Conservation (phyloP, 1,140 invertebrate species). For the Micrasema minimum region DNA sequence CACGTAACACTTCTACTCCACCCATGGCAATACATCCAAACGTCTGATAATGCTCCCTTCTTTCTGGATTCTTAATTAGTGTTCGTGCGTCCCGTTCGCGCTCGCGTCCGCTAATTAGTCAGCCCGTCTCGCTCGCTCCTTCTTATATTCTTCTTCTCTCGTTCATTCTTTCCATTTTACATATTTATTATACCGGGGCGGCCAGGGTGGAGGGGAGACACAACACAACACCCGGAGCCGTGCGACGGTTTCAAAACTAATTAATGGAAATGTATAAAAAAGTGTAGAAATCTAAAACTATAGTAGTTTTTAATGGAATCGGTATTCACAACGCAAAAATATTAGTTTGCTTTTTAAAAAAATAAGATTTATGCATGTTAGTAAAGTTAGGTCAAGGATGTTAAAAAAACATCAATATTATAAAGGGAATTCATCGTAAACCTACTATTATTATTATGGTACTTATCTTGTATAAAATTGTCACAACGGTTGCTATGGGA, state of each 20-base stretch:
- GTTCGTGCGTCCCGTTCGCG: constrained; percentile 46
- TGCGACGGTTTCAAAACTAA: constrained; percentile 34
- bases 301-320: too few relatives aligned
- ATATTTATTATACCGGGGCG: constrained; percentile 50
- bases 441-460: too few relatives aligned
- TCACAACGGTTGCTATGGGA: too few relatives aligned
- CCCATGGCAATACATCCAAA: constrained; percentile 40
- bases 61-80: constrained; percentile 55
- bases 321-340: too few relatives aligned
- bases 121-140: constrained; percentile 44
- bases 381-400: too few relatives aligned
- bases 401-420: too few relatives aligned
- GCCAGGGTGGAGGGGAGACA: constrained; percentile 39
- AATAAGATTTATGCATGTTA: too few relatives aligned
- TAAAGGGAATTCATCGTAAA: too few relatives aligned
- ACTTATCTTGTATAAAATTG: too few relatives aligned
- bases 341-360: too few relatives aligned
- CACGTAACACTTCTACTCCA: constrained; percentile 30
- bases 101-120: constrained; percentile 47
- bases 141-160: constrained; percentile 51
- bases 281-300: too few relatives aligned
- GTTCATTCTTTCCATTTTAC: constrained; percentile 54
- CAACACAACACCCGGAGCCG: constrained; percentile 46
- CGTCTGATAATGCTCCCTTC: constrained; percentile 50
- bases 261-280: too few relatives aligned